Base-by-base conservation (phyloP, 2,797 vertebrate species). In the Eutrigla gurnardus region DNA sequence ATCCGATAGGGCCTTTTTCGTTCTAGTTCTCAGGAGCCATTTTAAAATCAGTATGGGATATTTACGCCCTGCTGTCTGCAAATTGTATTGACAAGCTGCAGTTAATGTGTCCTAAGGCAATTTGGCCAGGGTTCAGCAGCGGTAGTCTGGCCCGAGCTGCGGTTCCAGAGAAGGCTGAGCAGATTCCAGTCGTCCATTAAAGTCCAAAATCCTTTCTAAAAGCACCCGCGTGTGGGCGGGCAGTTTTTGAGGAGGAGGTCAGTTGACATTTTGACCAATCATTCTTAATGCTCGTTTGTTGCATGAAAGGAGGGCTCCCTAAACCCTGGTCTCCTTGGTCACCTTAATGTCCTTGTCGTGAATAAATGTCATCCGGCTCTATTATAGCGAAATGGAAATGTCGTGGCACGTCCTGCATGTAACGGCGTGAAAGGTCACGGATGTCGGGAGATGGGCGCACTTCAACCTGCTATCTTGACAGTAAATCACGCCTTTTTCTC, bases 41-140 rank as follows among this genome's bases (percentile, higher is more conserved):
- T 88, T 84, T 86, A 49, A 77, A 73, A 77, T 69, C 62, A n/a
- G 25, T 36, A 3, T 68, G 42, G 63, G 65, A 74, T 80, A 71
- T 88, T 80, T 86, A 65, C 40, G 43, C 57, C 35, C 67, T 54
- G 46, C 79, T 67, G 52, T 85, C 83, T 80, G 58, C 63, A 88
- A 71, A 87, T 86, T 88, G 77, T 87, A 91, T 91, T 77, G 86
- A 92, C 87, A 80, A 79, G 78, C 75, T 64, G 78, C 86, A 76
- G 78, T 78, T 81, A 88, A 91, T 85, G 81, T 84, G 79, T 84
- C 86, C 78, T 69, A 75, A 89, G 84, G 89, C 65, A 84, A 62
- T 90, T 87, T 91, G 89, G 87, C 82, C 63, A 0, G 9, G 64
- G 72, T 89, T 91, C 89, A 92, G 70, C 15, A 10, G 50, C 25